phyloP scores from a whole-genome alignment of 2,113 vertebrate genomes.

The Megaptera novaeangliae region DNA sequence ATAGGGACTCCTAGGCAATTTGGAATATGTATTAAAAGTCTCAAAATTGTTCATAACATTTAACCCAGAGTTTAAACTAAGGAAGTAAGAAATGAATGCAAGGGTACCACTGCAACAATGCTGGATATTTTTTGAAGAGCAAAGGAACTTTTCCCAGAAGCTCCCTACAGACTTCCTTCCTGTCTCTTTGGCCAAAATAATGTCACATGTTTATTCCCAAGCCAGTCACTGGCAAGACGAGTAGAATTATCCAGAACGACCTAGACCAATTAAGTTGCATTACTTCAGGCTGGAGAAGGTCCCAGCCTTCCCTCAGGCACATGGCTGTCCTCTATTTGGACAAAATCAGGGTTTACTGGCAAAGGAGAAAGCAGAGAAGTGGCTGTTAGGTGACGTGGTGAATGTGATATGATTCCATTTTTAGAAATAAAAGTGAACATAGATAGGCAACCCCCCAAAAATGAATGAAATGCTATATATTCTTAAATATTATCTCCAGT shows the following conservation, averaged over 20 bases:
- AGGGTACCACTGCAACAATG: not conserved
- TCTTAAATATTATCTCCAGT: not conserved
- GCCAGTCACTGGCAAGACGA: not conserved
- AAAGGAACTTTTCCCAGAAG: not conserved
- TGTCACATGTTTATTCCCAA: not conserved
- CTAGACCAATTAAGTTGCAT: not conserved
- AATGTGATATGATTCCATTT: not conserved
- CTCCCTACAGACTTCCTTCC: not conserved
- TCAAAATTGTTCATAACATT: not conserved
- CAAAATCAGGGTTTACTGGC: not conserved
- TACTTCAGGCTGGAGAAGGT: not conserved
- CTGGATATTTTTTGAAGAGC: not conserved
- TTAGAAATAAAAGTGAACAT: not conserved
- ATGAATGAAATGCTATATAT: not conserved
- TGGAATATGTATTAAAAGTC: not conserved
- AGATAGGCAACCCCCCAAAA: not conserved
- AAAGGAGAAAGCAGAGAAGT: not conserved
- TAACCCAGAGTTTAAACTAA: not conserved
- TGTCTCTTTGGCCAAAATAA: constrained; percentile 9
- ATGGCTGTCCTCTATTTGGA: not conserved
- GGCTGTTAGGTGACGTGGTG: not conserved
- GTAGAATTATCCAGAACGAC: not conserved
- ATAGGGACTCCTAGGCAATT: not conserved
- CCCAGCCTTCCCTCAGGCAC: not conserved
- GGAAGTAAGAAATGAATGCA: not conserved